Percentiles rank a stretch among this genome's conserved stretches.
Evolutionary conservation across 2,797 vertebrate species (phyloP).

Genomic region (Caiman crocodilus): DNA sequence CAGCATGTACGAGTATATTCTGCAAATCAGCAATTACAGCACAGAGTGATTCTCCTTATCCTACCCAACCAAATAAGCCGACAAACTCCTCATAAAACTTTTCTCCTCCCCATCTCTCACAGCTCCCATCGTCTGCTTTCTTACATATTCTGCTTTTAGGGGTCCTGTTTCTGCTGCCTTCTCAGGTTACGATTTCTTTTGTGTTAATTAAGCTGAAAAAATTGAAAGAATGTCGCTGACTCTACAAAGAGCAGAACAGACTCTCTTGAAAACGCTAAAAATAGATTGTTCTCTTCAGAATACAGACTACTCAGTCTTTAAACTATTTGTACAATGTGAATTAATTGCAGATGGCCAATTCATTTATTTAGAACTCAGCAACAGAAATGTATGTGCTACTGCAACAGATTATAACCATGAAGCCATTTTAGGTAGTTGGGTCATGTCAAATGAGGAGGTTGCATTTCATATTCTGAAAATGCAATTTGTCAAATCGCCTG

Average conservation of each 20-base stretch:
- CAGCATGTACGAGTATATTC: neutral
- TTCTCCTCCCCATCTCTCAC: neutral
- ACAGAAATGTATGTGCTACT: slow-evolving; percentile 57
- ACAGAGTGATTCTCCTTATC: neutral
- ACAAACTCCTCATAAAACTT: slow-evolving; percentile 3
- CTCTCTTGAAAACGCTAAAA: slow-evolving; percentile 77
- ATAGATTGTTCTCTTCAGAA: slow-evolving; percentile 77
- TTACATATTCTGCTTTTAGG: slow-evolving; percentile 68
- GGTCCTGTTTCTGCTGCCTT: slow-evolving; percentile 72
- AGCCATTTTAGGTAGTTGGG: slow-evolving; percentile 4
- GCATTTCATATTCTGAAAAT: neutral
- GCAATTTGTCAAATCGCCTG: neutral
- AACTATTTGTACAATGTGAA: slow-evolving; percentile 67
- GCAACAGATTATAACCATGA: neutral
- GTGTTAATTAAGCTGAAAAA: slow-evolving; percentile 81
- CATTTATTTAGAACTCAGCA: slow-evolving; percentile 68
- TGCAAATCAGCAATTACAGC: neutral
- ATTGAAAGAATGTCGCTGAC: slow-evolving; percentile 81
- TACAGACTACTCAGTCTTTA: slow-evolving; percentile 75
- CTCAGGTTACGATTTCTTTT: slow-evolving; percentile 81
- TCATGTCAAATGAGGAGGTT: neutral
- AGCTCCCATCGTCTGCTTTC: slow-evolving; percentile 62
- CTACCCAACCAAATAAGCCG: slow-evolving; percentile 3
- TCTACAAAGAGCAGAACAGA: slow-evolving; percentile 81
- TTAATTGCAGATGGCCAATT: slow-evolving; percentile 76